phyloP scores from a whole-genome alignment of 1,140 invertebrate species.

The Rhynchophorus ferrugineus region DNA sequence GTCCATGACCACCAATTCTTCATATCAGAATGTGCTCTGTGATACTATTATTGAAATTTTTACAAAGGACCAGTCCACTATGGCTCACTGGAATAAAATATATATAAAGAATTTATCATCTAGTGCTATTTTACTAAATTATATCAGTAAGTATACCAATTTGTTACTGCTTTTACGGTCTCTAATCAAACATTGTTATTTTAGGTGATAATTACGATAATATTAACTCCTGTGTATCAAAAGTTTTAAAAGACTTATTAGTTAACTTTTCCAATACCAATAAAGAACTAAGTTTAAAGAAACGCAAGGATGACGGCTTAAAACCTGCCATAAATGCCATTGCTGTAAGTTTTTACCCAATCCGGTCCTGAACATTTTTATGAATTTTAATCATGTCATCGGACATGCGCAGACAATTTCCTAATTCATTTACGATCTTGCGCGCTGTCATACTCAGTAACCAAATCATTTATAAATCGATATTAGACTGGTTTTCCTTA shows the following conservation, averaged over 20 bases:
- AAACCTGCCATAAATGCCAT: constrained; percentile 26
- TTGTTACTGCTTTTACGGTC: background rate
- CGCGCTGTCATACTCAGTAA: too few species aligned
- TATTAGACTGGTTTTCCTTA: too few species aligned
- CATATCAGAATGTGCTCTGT: constrained; percentile 42
- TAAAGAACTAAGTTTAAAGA: constrained; percentile 29
- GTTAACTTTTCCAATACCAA: constrained; percentile 26
- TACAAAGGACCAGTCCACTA: constrained; percentile 43
- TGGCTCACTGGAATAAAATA: constrained; percentile 48
- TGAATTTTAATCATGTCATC: constrained; percentile 4
- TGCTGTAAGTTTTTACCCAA: constrained; percentile 31
- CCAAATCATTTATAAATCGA: too few species aligned
- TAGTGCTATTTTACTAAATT: constrained; percentile 43
- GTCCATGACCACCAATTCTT: constrained; percentile 34
- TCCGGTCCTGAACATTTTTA: constrained; percentile 2
- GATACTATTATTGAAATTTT: constrained; percentile 44
- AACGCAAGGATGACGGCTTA: constrained; percentile 30
- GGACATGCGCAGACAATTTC: constrained; percentile 6
- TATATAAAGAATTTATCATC: constrained; percentile 47
- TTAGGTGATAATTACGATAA: constrained; percentile 21
- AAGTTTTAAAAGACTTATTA: constrained; percentile 26
- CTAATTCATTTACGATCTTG: too few species aligned
- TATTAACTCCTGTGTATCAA: constrained; percentile 9
- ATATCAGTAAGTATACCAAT: constrained; percentile 42
- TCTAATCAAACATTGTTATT: too few species aligned